Evolutionary conservation across 1,140 invertebrate genomes (phyloP), one percentile per base, ranked within the genome.

Genomic region (Drosophila neocordata): DNA sequence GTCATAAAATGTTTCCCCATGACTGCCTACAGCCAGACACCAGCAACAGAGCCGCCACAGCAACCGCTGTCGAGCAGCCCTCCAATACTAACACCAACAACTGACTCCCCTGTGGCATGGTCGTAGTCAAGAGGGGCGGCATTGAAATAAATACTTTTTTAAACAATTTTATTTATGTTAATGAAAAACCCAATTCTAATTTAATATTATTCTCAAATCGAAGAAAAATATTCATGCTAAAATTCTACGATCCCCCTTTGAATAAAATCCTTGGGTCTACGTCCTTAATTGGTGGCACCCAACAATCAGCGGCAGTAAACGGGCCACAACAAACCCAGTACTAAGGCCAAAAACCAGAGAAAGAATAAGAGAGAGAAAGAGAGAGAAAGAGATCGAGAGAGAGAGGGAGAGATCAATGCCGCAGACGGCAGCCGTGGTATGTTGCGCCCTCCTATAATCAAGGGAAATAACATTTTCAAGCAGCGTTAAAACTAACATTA

Each of bases 401-500:
- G 15, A 37, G 37, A 68, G 57, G 35, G 74, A 66, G 37, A 75
- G 62, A 70, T 34, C 66, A 59, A 52, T 52, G 62, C 63, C 66
- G 31, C 48, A 67, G 51, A 59, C 71, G 62, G 75, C 72, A 66
- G 75, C 72, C 68, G 73, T 63, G 64, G 69, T 69, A 59, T 52
- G 64, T 27, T 76, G 75, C 74, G 79, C 77, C 73, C 79, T 89
- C 81, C 89, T 90, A 90, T 90, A 90, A 90, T 90, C 89, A 90
- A 90, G 89, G 89, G 89, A 90, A 90, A 90, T 90, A 90, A 90
- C 89, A 90, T 90, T 90, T 90, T 87, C 82, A 87, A 83, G 84
- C 89, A 90, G 89, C 89, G 89, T 90, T 90, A 90, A 90, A 90
- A 90, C 89, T 90, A 90, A 90, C 89, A 90, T 90, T 90, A 90